Base-by-base conservation (phyloP, 2,113 vertebrate genomes). In the Periophthalmus modestus region DNA sequence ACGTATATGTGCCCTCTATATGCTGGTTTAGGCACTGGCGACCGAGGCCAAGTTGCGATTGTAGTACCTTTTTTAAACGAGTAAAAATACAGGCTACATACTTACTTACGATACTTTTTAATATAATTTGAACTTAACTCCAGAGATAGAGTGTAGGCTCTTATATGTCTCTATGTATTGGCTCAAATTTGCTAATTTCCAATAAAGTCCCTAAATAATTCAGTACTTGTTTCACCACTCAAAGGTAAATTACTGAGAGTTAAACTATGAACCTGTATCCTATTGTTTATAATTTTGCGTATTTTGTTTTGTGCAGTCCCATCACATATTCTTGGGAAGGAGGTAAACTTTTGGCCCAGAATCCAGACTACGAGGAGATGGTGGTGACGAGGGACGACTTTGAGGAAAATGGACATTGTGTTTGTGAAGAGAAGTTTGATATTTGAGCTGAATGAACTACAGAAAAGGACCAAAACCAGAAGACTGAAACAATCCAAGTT, bases 351-450 rank as follows among this genome's bases (percentile, higher is more conserved):
- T 94, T 98, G 89, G 96, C 98, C 24, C 95, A 97, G 89, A 95
- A 95, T 34, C 96, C 97, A 0, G 97, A 99, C 87, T 99, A 98
- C 85, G 96, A 98, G 69, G 97, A 99, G 85, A 95, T 98, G 94
- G 94, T 98, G 77, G 96, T 99, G 82, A 99, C 96, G 2, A 94
- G 97, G 87, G 96, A 98, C 28, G 97, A 99, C 81, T 99, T 97
- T 82, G 98, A 99, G 87, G 98, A 99, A 92, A 97, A 98, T 47
- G 98, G 98, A 80, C 97, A 99, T 76, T 94, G 88, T 71, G 88
- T 98, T 74, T 99, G 96, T 86, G 97, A 99, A 93, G 97, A 99
- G 54, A 99, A 98, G 89, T 99, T 99, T 92, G 98, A 99, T 81
- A 94, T 98, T 86, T 99, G 94, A 92, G 18, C 4, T 39, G 33